Evolutionary conservation across 2,113 vertebrate species (phyloP).

Genomic region (Lepisosteus osseus): DNA sequence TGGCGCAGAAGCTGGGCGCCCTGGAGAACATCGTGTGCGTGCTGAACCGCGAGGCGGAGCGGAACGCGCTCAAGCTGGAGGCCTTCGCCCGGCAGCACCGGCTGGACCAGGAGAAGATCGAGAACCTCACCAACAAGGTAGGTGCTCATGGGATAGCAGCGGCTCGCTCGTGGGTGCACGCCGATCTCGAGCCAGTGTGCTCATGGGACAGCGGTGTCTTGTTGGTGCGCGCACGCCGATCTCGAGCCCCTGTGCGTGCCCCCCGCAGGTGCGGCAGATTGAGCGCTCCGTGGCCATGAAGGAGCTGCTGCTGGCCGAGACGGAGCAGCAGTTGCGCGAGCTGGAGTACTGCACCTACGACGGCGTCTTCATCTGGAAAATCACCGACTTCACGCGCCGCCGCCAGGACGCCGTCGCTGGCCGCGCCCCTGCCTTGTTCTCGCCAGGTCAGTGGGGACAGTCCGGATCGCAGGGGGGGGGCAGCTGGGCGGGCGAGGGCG

Average conservation of each 20-base stretch:
- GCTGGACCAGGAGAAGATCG: constrained; percentile 83
- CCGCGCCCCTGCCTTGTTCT: constrained; percentile 85
- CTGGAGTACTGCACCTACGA: constrained; percentile 81
- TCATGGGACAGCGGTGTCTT: no score
- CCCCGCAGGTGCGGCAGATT: constrained; percentile 75
- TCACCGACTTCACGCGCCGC: constrained; percentile 76
- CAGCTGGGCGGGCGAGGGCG: no score
- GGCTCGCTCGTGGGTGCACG: background rate
- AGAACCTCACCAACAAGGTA: constrained; percentile 54
- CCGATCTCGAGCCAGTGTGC: background rate
- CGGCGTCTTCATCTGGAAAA: constrained; percentile 88
- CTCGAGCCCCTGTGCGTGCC: background rate
- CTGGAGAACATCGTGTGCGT: constrained; percentile 91
- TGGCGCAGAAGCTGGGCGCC: constrained; percentile 76
- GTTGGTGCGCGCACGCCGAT: background rate
- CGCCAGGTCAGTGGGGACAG: constrained; percentile 73
- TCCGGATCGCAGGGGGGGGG: no score
- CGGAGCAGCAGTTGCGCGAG: constrained; percentile 73
- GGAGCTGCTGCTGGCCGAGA: constrained; percentile 80
- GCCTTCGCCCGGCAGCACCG: constrained; percentile 79
- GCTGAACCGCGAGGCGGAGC: constrained; percentile 86
- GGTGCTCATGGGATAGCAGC: no score
- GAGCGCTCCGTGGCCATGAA: constrained; percentile 78
- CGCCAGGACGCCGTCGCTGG: constrained; percentile 81
- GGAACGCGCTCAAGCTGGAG: constrained; percentile 70